These are phyloP conservation scores for Bilobella aurantiaca DNA, from an alignment of 1,140 invertebrate genomes.

Conservation along the genomic window DNA sequence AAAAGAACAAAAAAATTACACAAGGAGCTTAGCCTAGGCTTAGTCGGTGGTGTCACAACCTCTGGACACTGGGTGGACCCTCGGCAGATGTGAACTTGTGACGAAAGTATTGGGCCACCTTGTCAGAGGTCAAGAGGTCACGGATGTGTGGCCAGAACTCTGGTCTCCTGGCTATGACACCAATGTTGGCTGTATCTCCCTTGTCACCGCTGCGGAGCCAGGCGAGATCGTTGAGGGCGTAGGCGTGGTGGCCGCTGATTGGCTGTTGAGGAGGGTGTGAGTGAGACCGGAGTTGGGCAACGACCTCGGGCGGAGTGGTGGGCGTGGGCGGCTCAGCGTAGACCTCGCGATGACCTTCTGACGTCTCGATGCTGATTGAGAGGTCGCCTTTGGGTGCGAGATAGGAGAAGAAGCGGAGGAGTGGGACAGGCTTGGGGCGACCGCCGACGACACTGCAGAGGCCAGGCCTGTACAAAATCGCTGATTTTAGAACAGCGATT, in stretches of 20 bases:
- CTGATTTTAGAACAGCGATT: no score
- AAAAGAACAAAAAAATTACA: conserved; percentile 42
- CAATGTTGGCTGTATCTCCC: conserved; percentile 45
- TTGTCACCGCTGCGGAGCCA: conserved; percentile 48
- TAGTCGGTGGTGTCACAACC: conserved; percentile 36
- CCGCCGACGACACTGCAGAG: conserved; percentile 44
- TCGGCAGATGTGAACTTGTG: conserved; percentile 38
- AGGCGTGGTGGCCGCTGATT: conserved; percentile 38
- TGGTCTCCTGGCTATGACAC: conserved; percentile 44
- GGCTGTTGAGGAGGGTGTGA: not conserved
- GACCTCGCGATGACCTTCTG: conserved; percentile 22
- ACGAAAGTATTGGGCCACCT: conserved; percentile 42
- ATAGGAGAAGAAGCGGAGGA: conserved; percentile 45
- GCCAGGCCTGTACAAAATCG: no score
- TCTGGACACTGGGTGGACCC: not conserved
- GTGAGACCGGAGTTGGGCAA: not conserved
- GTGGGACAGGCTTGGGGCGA: conserved; percentile 44
- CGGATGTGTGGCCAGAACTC: conserved; percentile 42
- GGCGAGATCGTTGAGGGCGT: conserved; percentile 43
- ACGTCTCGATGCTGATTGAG: conserved; percentile 36
- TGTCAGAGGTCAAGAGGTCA: conserved; percentile 40
- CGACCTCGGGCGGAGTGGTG: not conserved
- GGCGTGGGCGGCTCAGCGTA: not conserved
- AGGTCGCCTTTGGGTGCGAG: conserved; percentile 42
- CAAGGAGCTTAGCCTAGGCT: conserved; percentile 39